Conservation (phyloP, 2,113 vertebrate genomes). For the Pseudopodoces humilis region DNA sequence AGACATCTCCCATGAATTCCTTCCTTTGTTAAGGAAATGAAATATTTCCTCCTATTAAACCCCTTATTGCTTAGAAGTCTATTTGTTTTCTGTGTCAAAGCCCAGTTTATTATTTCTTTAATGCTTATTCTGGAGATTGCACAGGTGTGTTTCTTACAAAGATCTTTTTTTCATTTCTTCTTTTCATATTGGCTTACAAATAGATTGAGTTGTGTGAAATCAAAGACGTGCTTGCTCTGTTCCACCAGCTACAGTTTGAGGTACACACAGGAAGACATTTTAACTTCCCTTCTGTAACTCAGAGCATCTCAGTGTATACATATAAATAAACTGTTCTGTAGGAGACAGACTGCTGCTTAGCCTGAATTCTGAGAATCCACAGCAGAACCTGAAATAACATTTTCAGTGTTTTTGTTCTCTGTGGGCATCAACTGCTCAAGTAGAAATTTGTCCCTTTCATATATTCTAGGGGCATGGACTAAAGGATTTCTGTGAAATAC, state of each 20-base stretch:
- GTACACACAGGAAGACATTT: background rate
- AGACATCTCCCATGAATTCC: background rate
- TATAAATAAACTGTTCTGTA: background rate
- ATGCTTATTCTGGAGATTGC: background rate
- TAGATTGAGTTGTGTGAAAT: background rate
- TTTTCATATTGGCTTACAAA: background rate
- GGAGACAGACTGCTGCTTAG: background rate
- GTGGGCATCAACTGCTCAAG: background rate
- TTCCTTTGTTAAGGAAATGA: slow-evolving; percentile 37
- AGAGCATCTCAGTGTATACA: background rate
- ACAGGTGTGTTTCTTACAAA: background rate
- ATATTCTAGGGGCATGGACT: background rate
- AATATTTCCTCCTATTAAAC: slow-evolving; percentile 40
- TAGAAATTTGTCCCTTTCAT: background rate
- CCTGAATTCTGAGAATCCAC: background rate
- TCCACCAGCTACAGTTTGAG: background rate
- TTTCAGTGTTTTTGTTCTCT: background rate
- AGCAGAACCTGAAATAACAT: background rate
- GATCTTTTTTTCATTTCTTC: background rate
- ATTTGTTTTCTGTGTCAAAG: slow-evolving; percentile 8
- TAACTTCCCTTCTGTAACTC: background rate
- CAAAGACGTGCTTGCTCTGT: background rate
- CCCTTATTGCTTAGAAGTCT: background rate
- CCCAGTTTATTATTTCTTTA: background rate
- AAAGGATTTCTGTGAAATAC: background rate